Percentiles rank a stretch among this genome's conserved stretches.
phyloP scores from a whole-genome alignment of 2,113 vertebrate genomes.

The Hucho hucho region DNA sequence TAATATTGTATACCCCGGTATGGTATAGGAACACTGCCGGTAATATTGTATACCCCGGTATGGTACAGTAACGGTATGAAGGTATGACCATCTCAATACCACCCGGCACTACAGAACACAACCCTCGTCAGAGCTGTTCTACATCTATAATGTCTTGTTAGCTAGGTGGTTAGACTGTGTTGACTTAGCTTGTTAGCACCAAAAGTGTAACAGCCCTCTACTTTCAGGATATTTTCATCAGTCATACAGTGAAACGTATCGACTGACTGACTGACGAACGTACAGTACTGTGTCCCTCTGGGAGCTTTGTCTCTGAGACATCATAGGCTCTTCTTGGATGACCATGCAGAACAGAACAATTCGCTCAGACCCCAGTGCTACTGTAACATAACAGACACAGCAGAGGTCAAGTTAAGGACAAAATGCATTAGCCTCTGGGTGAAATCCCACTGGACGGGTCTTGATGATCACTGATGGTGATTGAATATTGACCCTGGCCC shows the following conservation, averaged over 20 bases:
- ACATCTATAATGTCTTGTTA: background rate
- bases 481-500: slow-evolving; percentile 48
- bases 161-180: background rate
- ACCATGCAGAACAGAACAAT: too few relatives aligned
- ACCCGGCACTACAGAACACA: too few relatives aligned
- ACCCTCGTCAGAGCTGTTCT: too few relatives aligned
- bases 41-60: too few relatives aligned
- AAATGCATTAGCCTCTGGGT: background rate
- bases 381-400: background rate
- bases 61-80: too few relatives aligned
- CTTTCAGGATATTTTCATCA: background rate
- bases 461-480: slow-evolving; percentile 11
- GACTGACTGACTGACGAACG: background rate
- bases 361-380: background rate
- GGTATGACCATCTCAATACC: too few relatives aligned
- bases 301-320: background rate
- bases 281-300: background rate
- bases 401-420: background rate
- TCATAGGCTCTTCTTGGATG: background rate
- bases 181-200: background rate
- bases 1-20: too few relatives aligned
- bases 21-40: too few relatives aligned
- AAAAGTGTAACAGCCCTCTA: background rate
- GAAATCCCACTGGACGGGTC: slow-evolving; percentile 4
- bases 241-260: background rate